Evolutionary conservation across 2,797 vertebrate species (phyloP).

Genomic region (Cygnus olor): DNA sequence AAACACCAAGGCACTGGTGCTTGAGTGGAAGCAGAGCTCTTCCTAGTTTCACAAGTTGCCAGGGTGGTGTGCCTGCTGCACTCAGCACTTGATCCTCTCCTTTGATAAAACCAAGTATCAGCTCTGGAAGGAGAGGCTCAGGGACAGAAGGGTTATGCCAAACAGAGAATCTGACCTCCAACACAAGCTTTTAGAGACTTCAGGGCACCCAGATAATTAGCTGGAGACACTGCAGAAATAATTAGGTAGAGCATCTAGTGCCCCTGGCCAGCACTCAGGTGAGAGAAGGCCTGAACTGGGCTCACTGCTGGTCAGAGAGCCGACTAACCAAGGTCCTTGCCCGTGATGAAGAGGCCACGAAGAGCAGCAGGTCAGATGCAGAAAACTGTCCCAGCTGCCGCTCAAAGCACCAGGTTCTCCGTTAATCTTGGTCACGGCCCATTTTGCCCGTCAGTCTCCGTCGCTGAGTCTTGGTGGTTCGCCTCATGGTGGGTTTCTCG

Average conservation of each 20-base stretch:
- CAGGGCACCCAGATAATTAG: neutral
- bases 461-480: constrained; percentile 87
- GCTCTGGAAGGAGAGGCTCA: neutral
- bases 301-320: neutral
- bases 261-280: neutral
- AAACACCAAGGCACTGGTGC: neutral
- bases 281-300: neutral
- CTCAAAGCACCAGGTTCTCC: neutral
- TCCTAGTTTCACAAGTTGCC: neutral
- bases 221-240: neutral
- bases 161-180: neutral
- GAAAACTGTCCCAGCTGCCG: neutral
- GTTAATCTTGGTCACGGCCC: constrained; percentile 76
- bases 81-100: neutral
- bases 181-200: neutral
- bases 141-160: neutral
- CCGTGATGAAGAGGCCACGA: neutral
- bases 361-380: neutral
- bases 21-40: neutral
- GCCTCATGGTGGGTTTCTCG: constrained; percentile 65
- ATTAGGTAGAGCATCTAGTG: accelerated
- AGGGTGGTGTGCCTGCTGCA: neutral
- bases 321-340: neutral
- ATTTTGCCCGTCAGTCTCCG: constrained; percentile 82
- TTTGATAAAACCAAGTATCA: neutral